phyloP scores from a whole-genome alignment of 1,140 invertebrate species.

The Solenopsis fugax region DNA sequence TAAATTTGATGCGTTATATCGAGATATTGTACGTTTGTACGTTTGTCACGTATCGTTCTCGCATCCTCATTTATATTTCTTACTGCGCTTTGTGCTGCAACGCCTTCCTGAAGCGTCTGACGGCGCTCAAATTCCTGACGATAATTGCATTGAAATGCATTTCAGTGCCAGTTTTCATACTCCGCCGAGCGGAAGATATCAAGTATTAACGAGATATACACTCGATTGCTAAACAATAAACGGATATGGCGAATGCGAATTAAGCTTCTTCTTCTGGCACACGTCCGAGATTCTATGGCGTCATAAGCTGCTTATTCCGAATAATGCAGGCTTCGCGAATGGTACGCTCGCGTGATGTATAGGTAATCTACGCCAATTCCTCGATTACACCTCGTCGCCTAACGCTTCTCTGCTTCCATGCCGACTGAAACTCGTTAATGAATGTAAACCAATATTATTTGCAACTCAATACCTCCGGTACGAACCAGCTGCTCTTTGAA shows the following conservation, averaged over 20 bases:
- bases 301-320: conserved; percentile 58
- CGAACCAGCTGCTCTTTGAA: conserved; percentile 16
- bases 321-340: conserved; percentile 33
- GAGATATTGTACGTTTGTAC: neutral
- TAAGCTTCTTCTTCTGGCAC: conserved; percentile 45
- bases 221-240: conserved; percentile 54
- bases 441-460: conserved; percentile 60
- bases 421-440: conserved; percentile 43
- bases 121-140: neutral
- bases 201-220: conserved; percentile 46
- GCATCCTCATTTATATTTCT: conserved; percentile 14
- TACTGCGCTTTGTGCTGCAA: neutral
- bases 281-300: conserved; percentile 35
- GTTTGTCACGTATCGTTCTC: neutral
- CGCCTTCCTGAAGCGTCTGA: neutral
- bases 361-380: conserved; percentile 50
- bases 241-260: conserved; percentile 36
- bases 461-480: conserved; percentile 35
- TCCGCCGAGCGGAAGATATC: conserved; percentile 19
- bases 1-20: neutral
- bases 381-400: conserved; percentile 29
- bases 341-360: conserved; percentile 9
- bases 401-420: neutral
- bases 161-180: conserved; percentile 38
- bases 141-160: conserved; percentile 56